Conservation (phyloP, 1,140 invertebrate species). For the Lamellibrachia luymesi region DNA sequence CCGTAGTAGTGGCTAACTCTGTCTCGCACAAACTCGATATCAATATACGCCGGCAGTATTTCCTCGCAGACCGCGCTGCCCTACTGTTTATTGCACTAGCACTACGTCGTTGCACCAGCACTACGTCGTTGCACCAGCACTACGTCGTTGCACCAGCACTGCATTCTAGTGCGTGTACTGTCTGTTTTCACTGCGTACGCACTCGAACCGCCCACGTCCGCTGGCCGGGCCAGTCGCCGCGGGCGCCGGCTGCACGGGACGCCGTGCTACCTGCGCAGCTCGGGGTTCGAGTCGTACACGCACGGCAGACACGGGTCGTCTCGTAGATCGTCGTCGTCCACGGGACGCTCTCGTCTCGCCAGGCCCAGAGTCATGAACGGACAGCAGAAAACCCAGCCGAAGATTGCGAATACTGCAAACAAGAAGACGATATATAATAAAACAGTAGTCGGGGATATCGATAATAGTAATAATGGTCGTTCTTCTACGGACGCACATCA, state of each 20-base stretch:
- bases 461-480: too few relatives aligned
- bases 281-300: background rate
- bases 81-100: background rate
- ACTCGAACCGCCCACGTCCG: background rate
- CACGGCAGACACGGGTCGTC: background rate
- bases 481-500: too few relatives aligned
- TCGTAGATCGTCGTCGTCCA: background rate
- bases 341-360: background rate
- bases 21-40: background rate
- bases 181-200: background rate
- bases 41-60: background rate
- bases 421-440: background rate
- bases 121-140: background rate
- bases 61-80: background rate
- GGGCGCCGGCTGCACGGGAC: too few relatives aligned
- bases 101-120: background rate
- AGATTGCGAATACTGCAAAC: background rate
- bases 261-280: background rate
- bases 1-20: background rate
- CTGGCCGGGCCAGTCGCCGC: too few relatives aligned
- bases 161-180: background rate
- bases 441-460: too few relatives aligned
- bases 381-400: background rate
- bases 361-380: background rate
- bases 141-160: background rate